Conservation (phyloP, 2,797 vertebrate genomes). For the Parambassis ranga region DNA sequence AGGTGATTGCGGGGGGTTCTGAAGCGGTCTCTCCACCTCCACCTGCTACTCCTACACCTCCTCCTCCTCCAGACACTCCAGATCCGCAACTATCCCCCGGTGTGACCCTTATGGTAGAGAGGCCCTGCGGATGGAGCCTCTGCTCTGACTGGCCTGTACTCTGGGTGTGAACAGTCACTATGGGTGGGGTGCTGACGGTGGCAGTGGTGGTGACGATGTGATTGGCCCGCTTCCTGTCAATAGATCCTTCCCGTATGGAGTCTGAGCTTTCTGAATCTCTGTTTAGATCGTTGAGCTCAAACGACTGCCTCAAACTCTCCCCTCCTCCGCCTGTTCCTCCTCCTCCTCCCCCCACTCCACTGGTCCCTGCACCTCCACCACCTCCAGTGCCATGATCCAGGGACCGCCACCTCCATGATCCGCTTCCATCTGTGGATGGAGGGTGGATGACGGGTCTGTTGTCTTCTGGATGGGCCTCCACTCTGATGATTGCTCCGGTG, state of each 20-base stretch:
- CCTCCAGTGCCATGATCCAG: slow-evolving; percentile 78
- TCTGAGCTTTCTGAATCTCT: slow-evolving; percentile 93
- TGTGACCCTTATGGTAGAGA: slow-evolving; percentile 93
- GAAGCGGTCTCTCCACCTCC: slow-evolving; percentile 77
- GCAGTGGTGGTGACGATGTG: slow-evolving; percentile 57
- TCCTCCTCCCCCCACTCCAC: slow-evolving; percentile 23
- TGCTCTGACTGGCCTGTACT: slow-evolving; percentile 74
- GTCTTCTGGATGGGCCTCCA: slow-evolving; percentile 95
- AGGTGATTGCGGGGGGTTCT: slow-evolving; percentile 88
- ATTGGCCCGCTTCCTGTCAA: slow-evolving; percentile 88
- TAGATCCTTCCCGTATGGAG: slow-evolving; percentile 86
- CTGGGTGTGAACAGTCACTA: slow-evolving; percentile 77
- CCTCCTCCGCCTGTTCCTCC: slow-evolving; percentile 56
- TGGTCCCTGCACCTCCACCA: background rate
- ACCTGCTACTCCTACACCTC: slow-evolving; percentile 21
- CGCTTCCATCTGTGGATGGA: slow-evolving; percentile 89
- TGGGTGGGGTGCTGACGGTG: slow-evolving; percentile 60
- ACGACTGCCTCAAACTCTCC: slow-evolving; percentile 85
- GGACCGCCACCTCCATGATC: slow-evolving; percentile 96
- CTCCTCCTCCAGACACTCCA: slow-evolving; percentile 45
- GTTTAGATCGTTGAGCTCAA: slow-evolving; percentile 94
- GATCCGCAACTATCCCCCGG: slow-evolving; percentile 85
- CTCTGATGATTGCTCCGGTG: slow-evolving; percentile 85
- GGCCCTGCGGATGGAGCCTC: slow-evolving; percentile 81
- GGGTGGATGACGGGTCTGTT: slow-evolving; percentile 89